Evolutionary conservation across 2,113 vertebrate genomes (phyloP).

Genomic region (Benitochromis conjunctus): DNA sequence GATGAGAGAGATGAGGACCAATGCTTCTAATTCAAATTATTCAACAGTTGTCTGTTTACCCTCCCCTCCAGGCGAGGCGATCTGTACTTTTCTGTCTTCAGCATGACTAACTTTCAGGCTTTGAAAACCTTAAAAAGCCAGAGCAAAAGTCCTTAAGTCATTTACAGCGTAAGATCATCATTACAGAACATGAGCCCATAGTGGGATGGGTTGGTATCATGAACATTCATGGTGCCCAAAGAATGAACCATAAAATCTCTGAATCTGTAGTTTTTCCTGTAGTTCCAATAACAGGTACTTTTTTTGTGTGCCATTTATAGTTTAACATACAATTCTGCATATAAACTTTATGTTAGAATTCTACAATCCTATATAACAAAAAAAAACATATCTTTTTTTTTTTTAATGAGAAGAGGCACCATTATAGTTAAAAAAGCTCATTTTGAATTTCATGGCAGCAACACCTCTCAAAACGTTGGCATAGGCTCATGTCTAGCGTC

Average conservation of each 20-base stretch:
- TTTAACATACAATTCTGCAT: neutral
- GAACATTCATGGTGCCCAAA: neutral
- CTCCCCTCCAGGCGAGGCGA: too few species aligned
- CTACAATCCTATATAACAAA: too few species aligned
- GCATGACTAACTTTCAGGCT: too few species aligned
- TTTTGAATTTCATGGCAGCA: neutral
- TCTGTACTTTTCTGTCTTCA: too few species aligned
- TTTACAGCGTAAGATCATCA: neutral
- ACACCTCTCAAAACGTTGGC: neutral
- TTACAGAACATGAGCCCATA: neutral
- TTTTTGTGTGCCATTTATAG: neutral
- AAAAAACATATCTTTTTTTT: too few species aligned
- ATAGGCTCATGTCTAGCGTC: neutral
- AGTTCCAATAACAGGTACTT: fast-evolving
- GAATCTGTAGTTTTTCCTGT: neutral
- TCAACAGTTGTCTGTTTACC: too few species aligned
- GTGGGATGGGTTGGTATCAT: fast-evolving
- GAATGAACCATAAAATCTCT: neutral
- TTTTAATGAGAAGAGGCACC: neutral
- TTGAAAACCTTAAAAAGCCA: neutral
- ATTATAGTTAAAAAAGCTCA: neutral
- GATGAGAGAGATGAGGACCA: too few species aligned
- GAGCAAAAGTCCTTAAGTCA: neutral
- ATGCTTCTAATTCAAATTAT: too few species aligned
- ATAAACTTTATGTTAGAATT: too few species aligned